Base-by-base conservation (phyloP, 2,797 vertebrate species). In the Sebastiscus albofasciatus region DNA sequence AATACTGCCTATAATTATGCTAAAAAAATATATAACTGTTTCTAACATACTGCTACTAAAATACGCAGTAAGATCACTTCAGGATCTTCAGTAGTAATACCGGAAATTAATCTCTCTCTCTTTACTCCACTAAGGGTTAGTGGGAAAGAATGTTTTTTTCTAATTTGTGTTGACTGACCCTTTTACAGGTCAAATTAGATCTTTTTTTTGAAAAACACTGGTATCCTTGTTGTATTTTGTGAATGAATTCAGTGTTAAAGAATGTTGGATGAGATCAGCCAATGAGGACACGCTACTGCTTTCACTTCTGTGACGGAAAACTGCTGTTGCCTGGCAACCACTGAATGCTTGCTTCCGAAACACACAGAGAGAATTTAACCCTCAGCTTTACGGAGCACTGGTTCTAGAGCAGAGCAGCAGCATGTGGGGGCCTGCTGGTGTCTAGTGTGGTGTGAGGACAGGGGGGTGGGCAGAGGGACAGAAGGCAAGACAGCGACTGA, bases 401-500 rank as follows among this genome's bases (percentile, higher is more conserved):
- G 74, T 79, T 77, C 77, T 73, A 67, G 55, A 81, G 72, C 76
- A 69, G 72, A 77, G 78, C 52, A 22, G 62, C 71, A 79, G 71
- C 72, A 78, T 71, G 84, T 75, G 80, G 70, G 79, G 49, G 74
- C 46, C 70, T 55, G 49, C 70, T 55, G 49, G 65, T 33, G 81
- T 85, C 76, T 82, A 67, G 66, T 70, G 78, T 81, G 73, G 62
- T 36, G 67, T 71, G 65, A 77, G 78, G 72, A 64, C 11, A 36
- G 34, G 56, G 61, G 67, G 64, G 60, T 6, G 67, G 67, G 58
- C 68, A 67, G n/a, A 65, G 65, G 69, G 75, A 84, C 78, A 78
- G 82, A 75, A 72, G 84, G 84, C 67, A 69, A 79, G 83, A 84
- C 77, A 77, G 76, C 39, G 64, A 83, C 80, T 20, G 87, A 87